Conservation (phyloP, 2,113 vertebrate genomes). For the Gulo gulo region DNA sequence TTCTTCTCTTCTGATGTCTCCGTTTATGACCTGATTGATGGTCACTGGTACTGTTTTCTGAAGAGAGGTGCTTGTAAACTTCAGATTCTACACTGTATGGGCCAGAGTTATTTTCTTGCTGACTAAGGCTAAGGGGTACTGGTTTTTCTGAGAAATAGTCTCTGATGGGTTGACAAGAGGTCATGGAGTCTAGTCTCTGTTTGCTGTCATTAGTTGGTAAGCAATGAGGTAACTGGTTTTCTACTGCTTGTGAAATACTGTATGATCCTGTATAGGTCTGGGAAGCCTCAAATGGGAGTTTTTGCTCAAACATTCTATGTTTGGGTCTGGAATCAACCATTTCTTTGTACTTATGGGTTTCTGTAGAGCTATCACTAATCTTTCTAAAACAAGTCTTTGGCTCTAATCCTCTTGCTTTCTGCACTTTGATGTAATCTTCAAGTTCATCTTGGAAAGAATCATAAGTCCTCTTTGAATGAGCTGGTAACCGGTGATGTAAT, state of each 20-base stretch:
- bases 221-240: constrained; percentile 27
- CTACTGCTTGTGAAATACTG: constrained; percentile 22
- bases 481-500: constrained; percentile 22
- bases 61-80: constrained; percentile 58
- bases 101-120: constrained; percentile 68
- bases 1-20: constrained; percentile 59
- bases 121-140: constrained; percentile 37
- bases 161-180: neutral
- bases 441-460: constrained; percentile 88
- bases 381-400: constrained; percentile 80
- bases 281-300: constrained; percentile 40
- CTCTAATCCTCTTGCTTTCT: constrained; percentile 83
- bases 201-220: constrained; percentile 50
- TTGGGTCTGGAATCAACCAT: neutral
- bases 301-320: constrained; percentile 40
- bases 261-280: constrained; percentile 34
- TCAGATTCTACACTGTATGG: constrained; percentile 58
- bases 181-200: constrained; percentile 18
- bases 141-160: constrained; percentile 59
- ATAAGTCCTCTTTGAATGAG: constrained; percentile 78
- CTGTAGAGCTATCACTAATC: constrained; percentile 32
- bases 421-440: constrained; percentile 86
- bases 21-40: constrained; percentile 68
- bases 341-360: constrained; percentile 53
- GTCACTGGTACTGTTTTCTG: constrained; percentile 70